Evolutionary conservation across 2,113 vertebrate genomes (phyloP).

Genomic region (Anser brachyrhynchus): DNA sequence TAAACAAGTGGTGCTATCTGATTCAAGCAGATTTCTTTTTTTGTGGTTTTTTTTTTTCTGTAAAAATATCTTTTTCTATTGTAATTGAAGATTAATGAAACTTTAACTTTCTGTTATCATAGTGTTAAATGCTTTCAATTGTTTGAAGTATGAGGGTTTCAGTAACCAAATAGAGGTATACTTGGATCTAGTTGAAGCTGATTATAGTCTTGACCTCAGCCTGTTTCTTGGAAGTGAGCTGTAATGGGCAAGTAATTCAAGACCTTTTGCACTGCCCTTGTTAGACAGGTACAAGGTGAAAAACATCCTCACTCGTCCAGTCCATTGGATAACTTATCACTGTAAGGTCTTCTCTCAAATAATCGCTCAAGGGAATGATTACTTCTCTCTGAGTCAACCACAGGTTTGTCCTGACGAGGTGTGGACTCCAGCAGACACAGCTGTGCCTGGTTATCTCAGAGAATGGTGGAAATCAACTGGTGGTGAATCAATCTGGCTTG

Average conservation of each 20-base stretch:
- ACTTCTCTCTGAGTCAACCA: not conserved
- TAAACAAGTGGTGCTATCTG: not conserved
- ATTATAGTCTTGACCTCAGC: not conserved
- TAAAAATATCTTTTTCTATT: not conserved
- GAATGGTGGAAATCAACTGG: not conserved
- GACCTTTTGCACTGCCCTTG: not conserved
- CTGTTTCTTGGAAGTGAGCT: conserved; percentile 1
- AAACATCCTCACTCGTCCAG: not conserved
- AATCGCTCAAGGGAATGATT: conserved; percentile 1
- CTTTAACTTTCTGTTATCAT: not conserved
- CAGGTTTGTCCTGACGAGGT: not conserved
- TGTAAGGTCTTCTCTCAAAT: not conserved
- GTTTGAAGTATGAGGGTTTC: not conserved
- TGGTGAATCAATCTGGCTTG: not conserved
- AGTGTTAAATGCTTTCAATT: not conserved
- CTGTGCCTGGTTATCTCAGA: not conserved
- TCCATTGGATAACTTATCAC: not conserved
- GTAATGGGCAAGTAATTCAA: not conserved
- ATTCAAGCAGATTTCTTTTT: not conserved
- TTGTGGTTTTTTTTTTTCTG: not conserved
- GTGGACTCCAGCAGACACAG: not conserved
- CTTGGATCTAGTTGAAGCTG: not conserved
- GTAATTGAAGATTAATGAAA: not conserved
- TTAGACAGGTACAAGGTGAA: not conserved
- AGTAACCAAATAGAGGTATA: not conserved